These are phyloP conservation scores for Cheirogaleus major DNA, from an alignment of 2,797 vertebrate species.

Conservation along the genomic window DNA sequence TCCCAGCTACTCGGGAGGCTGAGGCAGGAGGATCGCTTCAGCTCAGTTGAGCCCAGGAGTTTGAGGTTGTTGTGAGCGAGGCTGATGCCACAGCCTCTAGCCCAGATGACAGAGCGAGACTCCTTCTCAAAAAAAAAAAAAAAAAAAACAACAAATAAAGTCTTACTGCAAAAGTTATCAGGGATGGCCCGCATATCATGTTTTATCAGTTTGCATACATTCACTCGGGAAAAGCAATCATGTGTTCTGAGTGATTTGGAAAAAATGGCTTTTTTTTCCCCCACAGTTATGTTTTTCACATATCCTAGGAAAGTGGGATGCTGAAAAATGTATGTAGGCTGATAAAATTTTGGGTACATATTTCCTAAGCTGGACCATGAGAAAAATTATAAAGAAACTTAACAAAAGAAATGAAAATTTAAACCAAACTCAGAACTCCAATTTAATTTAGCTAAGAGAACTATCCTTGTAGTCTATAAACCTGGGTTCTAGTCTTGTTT, in stretches of 20 bases:
- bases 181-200: neutral
- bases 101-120: neutral
- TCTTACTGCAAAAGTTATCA: neutral
- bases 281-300: conserved; percentile 10
- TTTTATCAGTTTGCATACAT: neutral
- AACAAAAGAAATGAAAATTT: conserved; percentile 46
- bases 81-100: neutral
- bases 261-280: neutral
- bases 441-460: conserved; percentile 28
- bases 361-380: conserved; percentile 46
- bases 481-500: neutral
- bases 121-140: neutral
- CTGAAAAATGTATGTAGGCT: conserved; percentile 69
- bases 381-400: conserved; percentile 45
- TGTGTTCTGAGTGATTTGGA: neutral
- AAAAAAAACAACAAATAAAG: neutral
- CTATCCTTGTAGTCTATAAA: neutral
- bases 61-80: neutral
- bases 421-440: conserved; percentile 38
- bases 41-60: neutral
- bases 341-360: conserved; percentile 35
- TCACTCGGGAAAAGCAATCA: conserved; percentile 22
- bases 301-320: conserved; percentile 50
- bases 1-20: neutral
- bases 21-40: neutral